Base-by-base conservation (phyloP, 1,140 invertebrate genomes). In the Ephestia elutella region DNA sequence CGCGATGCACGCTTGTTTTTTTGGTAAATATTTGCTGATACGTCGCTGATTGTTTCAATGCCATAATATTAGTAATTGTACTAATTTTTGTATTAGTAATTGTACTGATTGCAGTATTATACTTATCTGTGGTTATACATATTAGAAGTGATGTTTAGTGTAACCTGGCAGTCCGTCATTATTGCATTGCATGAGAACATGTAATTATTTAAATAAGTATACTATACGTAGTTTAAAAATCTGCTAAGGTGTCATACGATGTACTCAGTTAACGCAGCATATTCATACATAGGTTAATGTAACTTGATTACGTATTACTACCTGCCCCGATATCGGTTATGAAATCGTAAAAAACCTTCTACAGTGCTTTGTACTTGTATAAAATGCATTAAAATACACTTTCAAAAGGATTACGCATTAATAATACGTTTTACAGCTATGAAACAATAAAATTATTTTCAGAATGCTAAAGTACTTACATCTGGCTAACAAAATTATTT, bases 251-350 rank as follows among this genome's bases (percentile, higher is more conserved):
- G 30, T 32, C 30, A 32, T 9, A 32, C 30, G 30, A 32, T 11
- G 11, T 32, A 32, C 7, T 28, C 25, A 3, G 25, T 28, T 3
- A 28, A 28, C 25, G 8, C 8, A 28, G 3, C 8, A 10, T 38
- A 8, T 38, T 38, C 8, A 11, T 38, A 44, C 13, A 15, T 15
- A 32, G 15, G 13, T 44, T 38, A 38, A 44, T 44, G 13, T 44
- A n/a, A 15, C 2, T 5, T 15, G 2, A n/a, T n/a, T 44, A 15
- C n/a, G 38, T n/a, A 44, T n/a, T 44, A 5, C 38, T 5, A n/a
- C 5, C 38, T 17, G 38, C 38, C 32, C 10, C 32, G n/a, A 53
- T 53, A 53, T 53, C 50, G 50, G 4, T 25, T 53, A 50, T 53
- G 13, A 53, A 21, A 53, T 25, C 19, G 50, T 53, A n/a, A 53